Percentiles rank a stretch among this genome's conserved stretches.
phyloP scores from a whole-genome alignment of 2,113 vertebrate genomes.

The Litocranius walleri region DNA sequence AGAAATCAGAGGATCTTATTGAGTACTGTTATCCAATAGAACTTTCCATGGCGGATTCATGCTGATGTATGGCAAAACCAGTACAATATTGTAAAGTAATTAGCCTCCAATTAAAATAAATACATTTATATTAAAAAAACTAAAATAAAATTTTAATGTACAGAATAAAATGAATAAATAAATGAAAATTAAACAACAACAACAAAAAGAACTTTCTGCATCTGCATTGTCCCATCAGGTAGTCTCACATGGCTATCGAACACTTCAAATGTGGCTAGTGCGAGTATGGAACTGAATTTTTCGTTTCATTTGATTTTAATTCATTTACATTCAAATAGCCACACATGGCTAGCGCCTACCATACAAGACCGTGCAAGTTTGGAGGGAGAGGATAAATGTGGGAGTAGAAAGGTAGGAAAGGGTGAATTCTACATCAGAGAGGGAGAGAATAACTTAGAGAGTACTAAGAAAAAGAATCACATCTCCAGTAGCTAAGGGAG shows the following conservation, averaged over 20 bases:
- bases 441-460: not conserved
- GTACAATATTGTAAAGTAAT: too few relatives aligned
- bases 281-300: not conserved
- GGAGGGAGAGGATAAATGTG: not conserved
- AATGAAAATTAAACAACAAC: too few relatives aligned
- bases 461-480: not conserved
- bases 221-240: not conserved
- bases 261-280: not conserved
- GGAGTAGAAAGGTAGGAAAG: not conserved
- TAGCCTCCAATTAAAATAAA: too few relatives aligned
- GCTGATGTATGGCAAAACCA: too few relatives aligned
- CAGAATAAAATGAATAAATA: too few relatives aligned
- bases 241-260: not conserved
- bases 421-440: not conserved
- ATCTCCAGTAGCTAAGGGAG: not conserved
- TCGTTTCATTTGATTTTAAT: conserved; percentile 23
- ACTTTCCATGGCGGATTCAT: not conserved
- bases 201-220: not conserved
- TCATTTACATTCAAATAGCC: not conserved
- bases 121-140: too few relatives aligned
- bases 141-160: too few relatives aligned
- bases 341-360: not conserved
- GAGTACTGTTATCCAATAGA: not conserved
- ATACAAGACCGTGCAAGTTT: not conserved
- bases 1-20: not conserved